Evolutionary conservation across 2,888 invertebrate species (phyloP), one percentile per base, ranked within the genome.

Genomic region (Zelleria hepariella): DNA sequence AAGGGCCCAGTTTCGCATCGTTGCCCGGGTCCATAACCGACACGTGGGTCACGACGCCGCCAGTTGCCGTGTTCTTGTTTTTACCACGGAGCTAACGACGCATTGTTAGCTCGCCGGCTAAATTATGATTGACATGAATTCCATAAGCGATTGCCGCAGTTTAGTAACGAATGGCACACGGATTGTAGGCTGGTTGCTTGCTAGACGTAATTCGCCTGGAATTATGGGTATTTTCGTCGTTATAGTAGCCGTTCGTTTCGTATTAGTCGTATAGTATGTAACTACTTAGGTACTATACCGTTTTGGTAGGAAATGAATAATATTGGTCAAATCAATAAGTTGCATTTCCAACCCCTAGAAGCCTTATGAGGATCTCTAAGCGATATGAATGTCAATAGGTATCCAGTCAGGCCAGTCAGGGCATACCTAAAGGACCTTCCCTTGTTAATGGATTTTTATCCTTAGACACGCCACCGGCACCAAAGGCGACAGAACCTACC

Each of bases 71-170:
- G 18, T n/a, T 23, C 26, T 54, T 8, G 18, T 21, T 55, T 32
- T 27, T 18, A 27, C 55, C 32, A 32, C 8, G 10, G 20, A 18
- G 55, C 27, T 55, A 27, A 55, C 32, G 27, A 26, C 55, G 25
- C 20, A 55, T 55, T 55, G 26, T 55, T 27, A 20, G 15, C 55
- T 55, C 8, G 18, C 26, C 15, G 2, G 55, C 27, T 8, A 55
- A 55, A 55, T 55, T 55, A 55, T 55, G 55, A 55, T 55, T 55
- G 55, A 55, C 55, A 55, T 20, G 53, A 53, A 53, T 25, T 24
- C 62, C 67, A 42, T 42, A 42, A 42, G 32, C 32, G 32, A 42
- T 42, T 42, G 32, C 32, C 10, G 10, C 15, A 42, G 32, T 42
- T 42, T 15, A 42, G 32, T 42, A 42, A 42, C 32, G 32, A 42